phyloP scores from a whole-genome alignment of 2,888 invertebrate species.

The Chromoteleia sp. region DNA sequence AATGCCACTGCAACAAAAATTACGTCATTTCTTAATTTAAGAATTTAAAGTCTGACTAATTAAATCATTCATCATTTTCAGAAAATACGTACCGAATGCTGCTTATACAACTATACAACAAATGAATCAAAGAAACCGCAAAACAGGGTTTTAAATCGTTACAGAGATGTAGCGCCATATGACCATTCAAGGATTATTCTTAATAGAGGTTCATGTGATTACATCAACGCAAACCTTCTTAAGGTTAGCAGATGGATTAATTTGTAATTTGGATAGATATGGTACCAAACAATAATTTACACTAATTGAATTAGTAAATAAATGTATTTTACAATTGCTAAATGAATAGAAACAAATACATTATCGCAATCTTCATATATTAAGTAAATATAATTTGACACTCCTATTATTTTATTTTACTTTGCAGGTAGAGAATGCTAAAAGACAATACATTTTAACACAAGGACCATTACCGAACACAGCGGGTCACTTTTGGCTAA shows the following conservation, averaged over 20 bases:
- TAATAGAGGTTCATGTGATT: conserved; percentile 90
- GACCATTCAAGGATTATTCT: conserved; percentile 96
- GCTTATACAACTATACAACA: conserved; percentile 87
- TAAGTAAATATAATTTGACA: conserved; percentile 1
- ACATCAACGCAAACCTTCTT: conserved; percentile 97
- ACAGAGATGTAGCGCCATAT: conserved; percentile 97
- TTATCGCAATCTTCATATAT: too few relatives aligned
- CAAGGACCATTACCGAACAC: conserved; percentile 96
- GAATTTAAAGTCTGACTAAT: too few relatives aligned
- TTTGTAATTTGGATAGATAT: background rate
- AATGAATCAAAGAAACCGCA: conserved; percentile 91
- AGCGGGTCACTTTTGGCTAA: conserved; percentile 97
- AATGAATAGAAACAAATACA: too few relatives aligned
- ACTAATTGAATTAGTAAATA: too few relatives aligned
- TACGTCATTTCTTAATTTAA: too few relatives aligned
- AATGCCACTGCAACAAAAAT: too few relatives aligned
- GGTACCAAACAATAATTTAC: too few relatives aligned
- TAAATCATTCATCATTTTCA: conserved; percentile 84
- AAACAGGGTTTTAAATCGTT: conserved; percentile 94
- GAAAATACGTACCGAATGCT: conserved; percentile 91
- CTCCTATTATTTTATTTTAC: conserved; percentile 6
- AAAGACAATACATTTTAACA: conserved; percentile 96
- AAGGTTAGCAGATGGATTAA: conserved; percentile 86
- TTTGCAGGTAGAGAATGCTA: conserved; percentile 90
- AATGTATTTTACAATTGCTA: too few relatives aligned